Base-by-base conservation (phyloP, 2,888 invertebrate genomes). In the Gymnoscelis rufifasciata region DNA sequence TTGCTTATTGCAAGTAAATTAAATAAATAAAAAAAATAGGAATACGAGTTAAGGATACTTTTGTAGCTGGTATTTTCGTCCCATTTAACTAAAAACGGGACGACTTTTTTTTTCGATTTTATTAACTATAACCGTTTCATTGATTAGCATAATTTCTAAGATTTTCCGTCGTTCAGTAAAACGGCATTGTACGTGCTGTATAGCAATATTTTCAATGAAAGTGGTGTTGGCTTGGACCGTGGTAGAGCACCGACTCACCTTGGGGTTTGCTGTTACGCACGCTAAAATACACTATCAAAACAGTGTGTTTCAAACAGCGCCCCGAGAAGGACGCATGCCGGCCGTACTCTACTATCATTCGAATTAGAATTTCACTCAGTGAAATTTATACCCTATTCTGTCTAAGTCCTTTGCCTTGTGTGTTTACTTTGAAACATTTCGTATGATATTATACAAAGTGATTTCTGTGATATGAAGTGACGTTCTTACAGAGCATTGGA, bases 221-320 rank as follows among this genome's bases (percentile, higher is more conserved):
- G 64, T 66, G 60, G 57, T 62, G 63, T 66, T 64, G 71, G 57
- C 59, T 57, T 58, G 59, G 58, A 58, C 60, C 60, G 65, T 66
- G 67, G 75, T 75, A 71, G 68, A 68, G 67, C 69, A 60, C 65
- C 68, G 64, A 66, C 75, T 83, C 79, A 84, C 86, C 84, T 86
- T 86, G 86, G 71, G 66, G 68, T 67, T 76, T 65, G 71, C 72
- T 77, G 76, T 76, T 76, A 76, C 74, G 74, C 72, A 79, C 83
- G 81, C 78, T 82, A 80, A 81, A 83, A 79, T 78, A 83, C 78
- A 73, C 80, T 78, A 83, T 82, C 82, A 83, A 83, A 87, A 86
- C 87, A 87, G 87, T 87, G 73, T 67, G 78, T 74, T 74, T 68
- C 66, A 68, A 64, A 66, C 69, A 58, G 47, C 65, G 77, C 60